Conservation (phyloP, 2,797 vertebrate species). For the Cossypha heuglini region DNA sequence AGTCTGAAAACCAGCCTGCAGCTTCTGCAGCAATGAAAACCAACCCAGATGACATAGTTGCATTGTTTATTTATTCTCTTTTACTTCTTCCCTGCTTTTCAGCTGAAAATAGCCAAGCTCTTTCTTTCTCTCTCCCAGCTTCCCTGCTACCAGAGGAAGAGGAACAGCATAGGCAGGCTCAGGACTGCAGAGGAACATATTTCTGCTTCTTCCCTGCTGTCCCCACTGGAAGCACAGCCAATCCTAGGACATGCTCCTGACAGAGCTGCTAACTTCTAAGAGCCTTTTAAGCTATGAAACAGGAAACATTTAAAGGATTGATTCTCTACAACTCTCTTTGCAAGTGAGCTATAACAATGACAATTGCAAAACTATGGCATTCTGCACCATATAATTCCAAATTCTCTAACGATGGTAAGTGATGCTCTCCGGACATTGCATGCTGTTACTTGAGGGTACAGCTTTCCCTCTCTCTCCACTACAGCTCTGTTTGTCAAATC, state of each 20-base stretch:
- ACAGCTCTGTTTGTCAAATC: neutral
- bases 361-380: neutral
- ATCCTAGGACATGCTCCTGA: neutral
- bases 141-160: neutral
- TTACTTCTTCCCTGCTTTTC: neutral
- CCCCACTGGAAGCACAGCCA: neutral
- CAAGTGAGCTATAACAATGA: neutral
- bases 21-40: neutral
- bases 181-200: neutral
- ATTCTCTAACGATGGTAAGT: fast-evolving
- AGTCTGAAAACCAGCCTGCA: neutral
- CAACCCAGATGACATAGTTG: neutral
- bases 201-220: neutral
- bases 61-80: neutral
- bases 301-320: neutral
- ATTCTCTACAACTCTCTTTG: neutral
- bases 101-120: neutral
- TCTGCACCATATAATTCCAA: neutral
- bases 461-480: neutral
- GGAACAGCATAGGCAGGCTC: neutral
- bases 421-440: neutral
- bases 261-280: neutral
- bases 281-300: neutral
- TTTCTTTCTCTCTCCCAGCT: neutral
- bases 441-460: neutral